Base-by-base conservation (phyloP, 2,113 vertebrate genomes). In the Bos javanicus region DNA sequence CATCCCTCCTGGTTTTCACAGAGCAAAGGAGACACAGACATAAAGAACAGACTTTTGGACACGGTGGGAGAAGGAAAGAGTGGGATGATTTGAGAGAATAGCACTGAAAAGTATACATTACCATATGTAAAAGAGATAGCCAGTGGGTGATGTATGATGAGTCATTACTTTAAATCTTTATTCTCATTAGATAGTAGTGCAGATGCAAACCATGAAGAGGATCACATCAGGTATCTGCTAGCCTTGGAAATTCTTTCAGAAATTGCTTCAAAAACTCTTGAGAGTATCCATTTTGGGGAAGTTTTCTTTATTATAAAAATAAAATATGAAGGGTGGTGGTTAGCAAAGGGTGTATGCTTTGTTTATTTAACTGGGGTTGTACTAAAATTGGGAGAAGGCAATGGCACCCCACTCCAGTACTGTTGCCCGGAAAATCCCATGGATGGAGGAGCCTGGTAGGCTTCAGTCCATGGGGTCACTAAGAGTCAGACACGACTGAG, bases 231-330 rank as follows among this genome's bases (percentile, higher is more conserved):
- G 19, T 82, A 46, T 56, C 46, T 92, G 33, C 62, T 95, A 81
- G 48, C 52, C 17, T 78, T 48, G 28, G 60, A 36, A 84, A 52
- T 62, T 46, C 46, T 46, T 60, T 59, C 50, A 74, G 76, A 96
- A 78, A 92, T 89, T 57, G 26, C 11, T 60, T 76, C 16, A 74
- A 46, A 62, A 92, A 57, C 30, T 14, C 16, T 60, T 60, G 74
- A 81, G 50, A 56, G 64, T 62, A 67, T 17, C 21, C 15, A 48
- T 30, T 64, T 92, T 86, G 19, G 16, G 48, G 7, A 21, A 43
- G 50, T 89, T 88, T 89, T 90, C 13, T 95, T 82, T 67, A 67
- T 90, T 84, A 87, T 19, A 97, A 92, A 95, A 91, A 81, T 67
- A 71, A 85, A 82, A 92, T 43, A 28, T 6, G 15, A 52, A 33